Base-by-base conservation (phyloP, 2,797 vertebrate genomes). In the Acropternis orthonyx region DNA sequence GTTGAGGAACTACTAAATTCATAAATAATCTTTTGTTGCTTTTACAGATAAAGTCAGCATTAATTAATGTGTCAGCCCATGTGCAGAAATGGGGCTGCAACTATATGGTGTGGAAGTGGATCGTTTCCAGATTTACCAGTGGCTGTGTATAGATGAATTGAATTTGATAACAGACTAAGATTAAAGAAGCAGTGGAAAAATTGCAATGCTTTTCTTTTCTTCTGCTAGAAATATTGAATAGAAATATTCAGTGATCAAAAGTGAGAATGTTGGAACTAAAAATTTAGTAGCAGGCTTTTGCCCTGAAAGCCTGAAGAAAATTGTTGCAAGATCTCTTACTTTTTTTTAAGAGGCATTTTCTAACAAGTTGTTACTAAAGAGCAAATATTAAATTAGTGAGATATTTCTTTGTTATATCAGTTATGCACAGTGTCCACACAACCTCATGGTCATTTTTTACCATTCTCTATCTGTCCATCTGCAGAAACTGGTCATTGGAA, bases 401-500 rank as follows among this genome's bases (percentile, higher is more conserved):
- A 3, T 79, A 51, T n/a, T 76, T 88, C 27, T 76, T 51, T 51
- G 5, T 79, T 61, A 5, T 7, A 37, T 71, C 16, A 26, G 20
- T n/a, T 55, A 56, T 20, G 17, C 26, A 73, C 4, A 54, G 14
- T 7, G 22, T 63, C 28, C 3, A 1, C 36, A 11, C 28, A 62
- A 28, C 49, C 16, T 52, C 10, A 12, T 14, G 11, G 10, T 28
- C 21, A 49, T 62, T 69, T 69, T 74, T 59, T 56, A 8, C 26
- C 2, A 0, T 76, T 77, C 24, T 72, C 8, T 78, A 0, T 61
- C 37, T 22, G 4, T 36, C 3, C 17, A 11, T 58, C 20, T 71
- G 15, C 74, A 68, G 52, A 67, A 55, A 41, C 7, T 13, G 58
- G 49, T 56, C 12, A 19, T 34, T 3, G 15, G 34, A 59, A 56